Conservation (phyloP, 2,888 invertebrate species). For the Invenusta paracnida region DNA sequence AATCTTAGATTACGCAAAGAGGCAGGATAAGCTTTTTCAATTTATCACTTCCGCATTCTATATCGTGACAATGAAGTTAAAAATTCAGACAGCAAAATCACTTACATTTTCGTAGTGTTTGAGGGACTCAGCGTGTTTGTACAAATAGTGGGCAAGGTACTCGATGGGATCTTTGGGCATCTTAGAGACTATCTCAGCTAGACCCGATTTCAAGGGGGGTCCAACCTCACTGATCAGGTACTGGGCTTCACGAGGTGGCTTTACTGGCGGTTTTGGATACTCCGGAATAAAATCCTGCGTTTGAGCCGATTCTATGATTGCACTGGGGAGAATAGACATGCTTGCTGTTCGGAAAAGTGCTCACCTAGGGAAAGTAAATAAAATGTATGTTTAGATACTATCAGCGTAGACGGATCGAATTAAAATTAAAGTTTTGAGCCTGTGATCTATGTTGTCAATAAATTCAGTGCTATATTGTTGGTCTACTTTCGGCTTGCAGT, state of each 20-base stretch:
- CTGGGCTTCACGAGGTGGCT: constrained; percentile 39
- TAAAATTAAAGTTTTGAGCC: too few relatives aligned
- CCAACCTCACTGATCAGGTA: constrained; percentile 41
- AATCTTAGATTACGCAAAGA: too few relatives aligned
- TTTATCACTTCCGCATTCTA: too few relatives aligned
- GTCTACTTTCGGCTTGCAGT: too few relatives aligned
- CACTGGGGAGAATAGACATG: neutral
- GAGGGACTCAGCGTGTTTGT: constrained; percentile 38
- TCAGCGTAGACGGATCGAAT: too few relatives aligned
- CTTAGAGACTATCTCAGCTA: constrained; percentile 32
- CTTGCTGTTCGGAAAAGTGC: too few relatives aligned
- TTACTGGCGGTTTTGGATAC: constrained; percentile 1
- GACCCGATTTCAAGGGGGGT: constrained; percentile 28
- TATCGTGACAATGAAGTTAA: too few relatives aligned
- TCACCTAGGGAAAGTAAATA: too few relatives aligned
- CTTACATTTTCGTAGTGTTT: constrained; percentile 2
- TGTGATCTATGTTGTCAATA: too few relatives aligned
- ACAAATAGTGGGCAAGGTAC: constrained; percentile 38
- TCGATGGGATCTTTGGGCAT: constrained; percentile 41
- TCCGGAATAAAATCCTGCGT: constrained; percentile 12
- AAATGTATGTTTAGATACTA: too few relatives aligned
- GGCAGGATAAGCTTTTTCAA: too few relatives aligned
- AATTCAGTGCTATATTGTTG: too few relatives aligned
- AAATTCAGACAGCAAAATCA: neutral
- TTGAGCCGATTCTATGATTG: neutral